phyloP scores from a whole-genome alignment of 1,140 invertebrate genomes.

The Eumeta japonica region DNA sequence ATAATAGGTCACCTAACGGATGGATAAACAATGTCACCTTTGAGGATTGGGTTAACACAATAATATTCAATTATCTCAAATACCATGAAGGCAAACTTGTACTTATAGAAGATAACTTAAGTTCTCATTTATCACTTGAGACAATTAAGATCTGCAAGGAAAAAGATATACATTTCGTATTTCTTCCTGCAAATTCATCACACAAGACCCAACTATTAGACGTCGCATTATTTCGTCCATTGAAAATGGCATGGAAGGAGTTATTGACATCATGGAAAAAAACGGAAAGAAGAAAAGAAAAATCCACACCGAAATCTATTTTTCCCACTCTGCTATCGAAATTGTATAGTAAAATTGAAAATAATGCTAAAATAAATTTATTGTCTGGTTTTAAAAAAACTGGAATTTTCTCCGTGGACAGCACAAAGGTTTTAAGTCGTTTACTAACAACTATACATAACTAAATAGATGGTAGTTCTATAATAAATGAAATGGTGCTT shows the following conservation, averaged over 20 bases:
- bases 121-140: not conserved
- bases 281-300: no score
- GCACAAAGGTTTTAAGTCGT: no score
- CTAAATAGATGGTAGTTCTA: no score
- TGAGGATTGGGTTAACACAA: constrained; percentile 28
- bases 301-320: constrained; percentile 13
- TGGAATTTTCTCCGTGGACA: no score
- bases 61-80: constrained; percentile 13
- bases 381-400: constrained; percentile 15
- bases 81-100: not conserved
- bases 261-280: no score
- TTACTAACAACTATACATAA: no score
- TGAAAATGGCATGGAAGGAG: constrained; percentile 9
- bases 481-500: no score
- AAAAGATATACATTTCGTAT: constrained; percentile 11
- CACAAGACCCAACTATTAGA: constrained; percentile 12
- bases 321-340: constrained; percentile 12
- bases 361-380: constrained; percentile 13
- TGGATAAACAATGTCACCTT: constrained; percentile 36
- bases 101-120: constrained; percentile 1
- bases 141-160: not conserved
- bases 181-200: constrained; percentile 10
- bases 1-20: constrained; percentile 29
- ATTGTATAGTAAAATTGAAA: constrained; percentile 7
- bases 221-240: constrained; percentile 8